A percentile compares a stretch with the other conserved stretches of the same genome.
These are phyloP conservation scores for Microcebus griseorufus DNA, from an alignment of 2,113 vertebrate species.

Conservation along the genomic window DNA sequence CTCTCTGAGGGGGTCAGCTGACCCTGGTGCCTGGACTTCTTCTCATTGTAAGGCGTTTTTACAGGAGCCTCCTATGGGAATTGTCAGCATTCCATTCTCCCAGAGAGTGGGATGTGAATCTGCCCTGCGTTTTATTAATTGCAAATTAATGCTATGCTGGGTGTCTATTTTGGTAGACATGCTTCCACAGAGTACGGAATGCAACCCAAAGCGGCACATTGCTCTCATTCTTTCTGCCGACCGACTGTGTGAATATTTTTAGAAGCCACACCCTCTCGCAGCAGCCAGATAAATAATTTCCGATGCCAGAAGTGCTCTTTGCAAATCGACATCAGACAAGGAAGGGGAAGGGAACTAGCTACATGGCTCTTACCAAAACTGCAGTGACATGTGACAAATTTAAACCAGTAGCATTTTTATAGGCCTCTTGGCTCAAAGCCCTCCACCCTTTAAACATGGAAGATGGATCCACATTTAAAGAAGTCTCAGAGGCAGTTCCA, in stretches of 20 bases:
- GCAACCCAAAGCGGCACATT: conserved; percentile 64
- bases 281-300: conserved; percentile 81
- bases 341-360: conserved; percentile 62
- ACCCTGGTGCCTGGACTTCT: conserved; percentile 32
- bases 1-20: conserved; percentile 6
- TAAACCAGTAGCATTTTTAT: conserved; percentile 33
- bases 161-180: conserved; percentile 72
- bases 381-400: neutral
- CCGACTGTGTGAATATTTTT: conserved; percentile 73
- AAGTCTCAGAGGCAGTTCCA: accelerated
- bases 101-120: conserved; percentile 68
- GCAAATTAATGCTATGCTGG: conserved; percentile 65
- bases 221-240: conserved; percentile 75
- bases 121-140: conserved; percentile 71
- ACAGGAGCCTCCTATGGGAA: conserved; percentile 72
- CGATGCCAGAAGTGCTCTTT: conserved; percentile 81
- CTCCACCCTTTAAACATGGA: neutral
- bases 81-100: conserved; percentile 69
- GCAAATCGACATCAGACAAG: conserved; percentile 69
- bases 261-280: conserved; percentile 76
- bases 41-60: neutral
- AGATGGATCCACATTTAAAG: neutral
- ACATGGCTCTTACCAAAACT: conserved; percentile 53
- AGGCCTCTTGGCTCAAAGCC: neutral
- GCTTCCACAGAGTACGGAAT: conserved; percentile 63